Evolutionary conservation across 2,888 invertebrate genomes (phyloP), one percentile per base, ranked within the genome.

Genomic region (Cephus pygmeus): DNA sequence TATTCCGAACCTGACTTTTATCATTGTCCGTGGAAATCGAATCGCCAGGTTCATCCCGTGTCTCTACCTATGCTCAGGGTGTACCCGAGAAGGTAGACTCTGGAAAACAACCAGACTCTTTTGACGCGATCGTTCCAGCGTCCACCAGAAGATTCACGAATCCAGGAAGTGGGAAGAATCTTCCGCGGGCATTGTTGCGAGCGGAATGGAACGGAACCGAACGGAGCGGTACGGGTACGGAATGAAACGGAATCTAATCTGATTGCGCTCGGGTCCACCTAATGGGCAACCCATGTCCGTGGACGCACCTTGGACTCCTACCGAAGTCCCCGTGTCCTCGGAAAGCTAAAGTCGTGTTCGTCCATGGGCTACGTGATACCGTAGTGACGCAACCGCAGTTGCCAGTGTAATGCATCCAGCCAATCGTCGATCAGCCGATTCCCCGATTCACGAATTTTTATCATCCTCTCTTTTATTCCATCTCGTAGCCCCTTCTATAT

Each of bases 261-360:
- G 91, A 91, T 91, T 90, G 86, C 88, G 86, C 90, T 80, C 76
- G 77, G 90, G 88, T 89, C 90, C 89, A 89, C 89, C 89, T 91
- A 91, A 91, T 91, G 91, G 91, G 90, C 90, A 91, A 91, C 88
- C 91, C 91, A 88, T 91, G 91, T 91, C 89, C 87, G 87, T 90
- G 89, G 90, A 90, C 91, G 91, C 91, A 91, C 88, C 90, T 88
- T 85, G 79, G 80, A 79, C 77, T 79, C 75, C 75, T 73, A 34
- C 68, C 69, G 69, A 69, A 79, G 73, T 76, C 78, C 79, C 80
- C 77, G 76, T 73, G 78, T 40, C 76, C 80, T 69, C 74, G 85
- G 84, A 86, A 87, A 88, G 86, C 87, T 87, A 87, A 88, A 88
- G 87, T 88, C 89, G 87, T 90, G 90, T 90, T 88, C 84, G 79